phyloP scores from a whole-genome alignment of 2,113 vertebrate genomes.

The Paraplagusia blochii region DNA sequence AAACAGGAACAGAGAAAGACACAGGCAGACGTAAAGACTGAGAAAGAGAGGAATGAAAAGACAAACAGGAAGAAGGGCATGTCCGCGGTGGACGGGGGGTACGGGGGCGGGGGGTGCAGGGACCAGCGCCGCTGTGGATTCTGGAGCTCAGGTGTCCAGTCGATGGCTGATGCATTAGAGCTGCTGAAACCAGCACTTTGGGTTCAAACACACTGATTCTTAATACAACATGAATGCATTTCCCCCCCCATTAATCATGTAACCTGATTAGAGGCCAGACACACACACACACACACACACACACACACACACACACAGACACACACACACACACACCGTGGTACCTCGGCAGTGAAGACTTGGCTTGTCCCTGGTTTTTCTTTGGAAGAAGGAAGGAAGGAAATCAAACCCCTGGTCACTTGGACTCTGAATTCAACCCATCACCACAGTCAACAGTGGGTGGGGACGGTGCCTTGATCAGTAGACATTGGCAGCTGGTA shows the following conservation, averaged over 20 bases:
- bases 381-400: no score
- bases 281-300: conserved; percentile 47
- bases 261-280: conserved; percentile 68
- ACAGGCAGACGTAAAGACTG: no score
- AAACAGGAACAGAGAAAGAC: no score
- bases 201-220: conserved; percentile 84
- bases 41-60: no score
- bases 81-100: no score
- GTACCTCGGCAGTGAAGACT: no score
- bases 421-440: no score
- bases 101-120: conserved; percentile 43
- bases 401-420: no score
- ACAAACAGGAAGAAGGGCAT: conserved; percentile 35
- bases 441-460: no score
- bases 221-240: conserved; percentile 81
- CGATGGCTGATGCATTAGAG: conserved; percentile 82
- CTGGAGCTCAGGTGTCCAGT: conserved; percentile 78
- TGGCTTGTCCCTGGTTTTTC: no score
- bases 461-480: no score
- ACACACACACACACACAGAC: conserved; percentile 34
- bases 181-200: conserved; percentile 73
- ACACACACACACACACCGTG: conserved; percentile 1
- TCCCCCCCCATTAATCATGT: conserved; percentile 82
- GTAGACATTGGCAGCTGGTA: no score
- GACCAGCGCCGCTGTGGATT: conserved; percentile 59